Conservation (phyloP, 1,140 invertebrate species). For the Bombus pyrosoma region DNA sequence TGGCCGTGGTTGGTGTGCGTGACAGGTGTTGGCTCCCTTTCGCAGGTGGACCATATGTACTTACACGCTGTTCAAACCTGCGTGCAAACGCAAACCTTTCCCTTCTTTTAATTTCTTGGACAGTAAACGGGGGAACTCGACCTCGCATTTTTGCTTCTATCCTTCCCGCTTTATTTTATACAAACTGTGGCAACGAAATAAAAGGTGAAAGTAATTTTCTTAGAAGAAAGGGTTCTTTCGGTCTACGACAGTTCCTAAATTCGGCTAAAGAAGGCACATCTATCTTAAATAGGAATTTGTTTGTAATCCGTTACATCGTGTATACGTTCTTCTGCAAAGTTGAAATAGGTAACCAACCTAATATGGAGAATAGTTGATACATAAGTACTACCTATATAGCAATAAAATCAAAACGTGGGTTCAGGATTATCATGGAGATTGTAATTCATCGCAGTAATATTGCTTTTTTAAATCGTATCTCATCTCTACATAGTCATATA, state of each 20-base stretch:
- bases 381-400: no score
- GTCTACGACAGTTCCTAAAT: not conserved
- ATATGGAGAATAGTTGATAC: no score
- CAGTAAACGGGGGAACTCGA: conserved; percentile 22
- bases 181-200: not conserved
- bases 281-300: no score
- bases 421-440: no score
- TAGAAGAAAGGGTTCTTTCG: not conserved
- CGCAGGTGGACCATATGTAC: conserved; percentile 77
- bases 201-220: not conserved
- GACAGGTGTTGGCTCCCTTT: conserved; percentile 78
- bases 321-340: no score
- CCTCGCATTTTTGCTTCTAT: not conserved
- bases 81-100: conserved; percentile 62
- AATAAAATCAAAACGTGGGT: no score
- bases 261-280: not conserved
- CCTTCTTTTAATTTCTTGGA: conserved; percentile 26
- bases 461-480: no score
- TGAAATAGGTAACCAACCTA: no score
- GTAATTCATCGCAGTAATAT: no score
- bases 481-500: no score
- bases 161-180: not conserved
- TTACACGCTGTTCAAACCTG: conserved; percentile 51
- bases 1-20: conserved; percentile 71
- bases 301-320: no score